Conservation (phyloP, 2,888 invertebrate genomes). For the Macaria liturata region DNA sequence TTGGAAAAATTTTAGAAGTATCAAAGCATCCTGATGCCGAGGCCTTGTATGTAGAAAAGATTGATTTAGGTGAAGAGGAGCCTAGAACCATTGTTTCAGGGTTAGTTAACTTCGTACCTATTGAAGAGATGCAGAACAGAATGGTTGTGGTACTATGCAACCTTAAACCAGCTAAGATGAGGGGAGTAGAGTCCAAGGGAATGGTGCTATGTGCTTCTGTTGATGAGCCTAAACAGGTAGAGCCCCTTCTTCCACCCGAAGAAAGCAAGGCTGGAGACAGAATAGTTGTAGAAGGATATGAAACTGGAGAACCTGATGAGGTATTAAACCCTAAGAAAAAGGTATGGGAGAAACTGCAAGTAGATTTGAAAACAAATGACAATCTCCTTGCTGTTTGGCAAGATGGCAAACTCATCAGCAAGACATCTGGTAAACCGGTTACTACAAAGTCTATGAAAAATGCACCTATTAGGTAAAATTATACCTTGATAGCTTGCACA, state of each 20-base stretch:
- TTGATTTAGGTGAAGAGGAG: constrained; percentile 92
- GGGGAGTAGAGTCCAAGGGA: constrained; percentile 95
- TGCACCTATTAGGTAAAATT: constrained; percentile 90
- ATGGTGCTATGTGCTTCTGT: constrained; percentile 96
- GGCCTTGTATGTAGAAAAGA: constrained; percentile 94
- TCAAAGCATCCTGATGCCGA: constrained; percentile 96
- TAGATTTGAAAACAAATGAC: constrained; percentile 88
- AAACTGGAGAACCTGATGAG: constrained; percentile 90
- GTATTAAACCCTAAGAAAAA: constrained; percentile 98
- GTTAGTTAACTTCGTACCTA: constrained; percentile 94
- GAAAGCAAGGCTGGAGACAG: constrained; percentile 92
- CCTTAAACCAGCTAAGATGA: constrained; percentile 97
- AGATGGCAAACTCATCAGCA: constrained; percentile 88
- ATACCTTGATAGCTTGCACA: not conserved
- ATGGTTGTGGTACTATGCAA: constrained; percentile 97
- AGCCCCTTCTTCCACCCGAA: constrained; percentile 91
- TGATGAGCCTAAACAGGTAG: constrained; percentile 91
- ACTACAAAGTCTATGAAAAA: constrained; percentile 89
- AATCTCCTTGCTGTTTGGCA: constrained; percentile 93
- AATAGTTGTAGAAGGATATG: constrained; percentile 92
- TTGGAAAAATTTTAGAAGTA: constrained; percentile 93
- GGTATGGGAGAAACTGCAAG: constrained; percentile 96
- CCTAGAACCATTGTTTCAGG: constrained; percentile 92
- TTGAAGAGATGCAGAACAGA: constrained; percentile 94
- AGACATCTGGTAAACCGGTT: constrained; percentile 89